phyloP scores from a whole-genome alignment of 2,888 invertebrate genomes.

The Agrypnus murinus region DNA sequence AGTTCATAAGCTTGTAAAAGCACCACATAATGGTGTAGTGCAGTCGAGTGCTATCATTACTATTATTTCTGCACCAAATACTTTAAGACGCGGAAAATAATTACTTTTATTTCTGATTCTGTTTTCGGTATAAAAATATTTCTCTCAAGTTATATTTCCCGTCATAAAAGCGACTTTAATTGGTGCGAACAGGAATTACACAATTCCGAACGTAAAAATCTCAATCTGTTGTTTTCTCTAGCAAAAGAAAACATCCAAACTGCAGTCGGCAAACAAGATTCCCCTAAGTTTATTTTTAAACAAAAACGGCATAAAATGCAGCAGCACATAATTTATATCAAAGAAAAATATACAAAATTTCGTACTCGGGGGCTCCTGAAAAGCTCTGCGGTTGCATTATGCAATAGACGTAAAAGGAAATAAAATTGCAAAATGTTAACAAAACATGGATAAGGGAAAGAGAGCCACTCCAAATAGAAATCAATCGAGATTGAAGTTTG shows the following conservation, averaged over 20 bases:
- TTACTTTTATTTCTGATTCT: conserved; percentile 26
- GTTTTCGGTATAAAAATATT: conserved; percentile 10
- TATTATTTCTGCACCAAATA: conserved; percentile 45
- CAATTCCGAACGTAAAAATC: too few relatives aligned
- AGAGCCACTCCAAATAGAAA: conserved; percentile 29
- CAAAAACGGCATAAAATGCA: background rate
- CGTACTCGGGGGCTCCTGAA: conserved; percentile 9
- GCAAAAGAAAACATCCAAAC: too few relatives aligned
- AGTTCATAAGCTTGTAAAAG: conserved; percentile 30
- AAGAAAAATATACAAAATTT: conserved; percentile 17
- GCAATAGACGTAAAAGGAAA: conserved; percentile 8
- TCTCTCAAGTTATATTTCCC: background rate
- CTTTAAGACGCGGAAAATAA: conserved; percentile 42
- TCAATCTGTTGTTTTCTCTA: too few relatives aligned
- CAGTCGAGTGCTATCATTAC: conserved; percentile 26
- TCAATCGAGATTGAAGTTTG: conserved; percentile 48
- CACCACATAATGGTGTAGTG: conserved; percentile 33
- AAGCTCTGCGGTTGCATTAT: conserved; percentile 17
- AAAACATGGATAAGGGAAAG: conserved; percentile 22
- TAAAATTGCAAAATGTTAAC: conserved; percentile 25
- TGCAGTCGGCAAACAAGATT: too few relatives aligned
- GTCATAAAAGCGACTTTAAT: background rate
- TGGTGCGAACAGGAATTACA: background rate
- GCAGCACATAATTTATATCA: conserved; percentile 16
- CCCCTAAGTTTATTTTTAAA: background rate